Percentiles rank a stretch among this genome's conserved stretches.
phyloP scores from a whole-genome alignment of 2,888 invertebrate genomes.

The Anthrax anthrax region DNA sequence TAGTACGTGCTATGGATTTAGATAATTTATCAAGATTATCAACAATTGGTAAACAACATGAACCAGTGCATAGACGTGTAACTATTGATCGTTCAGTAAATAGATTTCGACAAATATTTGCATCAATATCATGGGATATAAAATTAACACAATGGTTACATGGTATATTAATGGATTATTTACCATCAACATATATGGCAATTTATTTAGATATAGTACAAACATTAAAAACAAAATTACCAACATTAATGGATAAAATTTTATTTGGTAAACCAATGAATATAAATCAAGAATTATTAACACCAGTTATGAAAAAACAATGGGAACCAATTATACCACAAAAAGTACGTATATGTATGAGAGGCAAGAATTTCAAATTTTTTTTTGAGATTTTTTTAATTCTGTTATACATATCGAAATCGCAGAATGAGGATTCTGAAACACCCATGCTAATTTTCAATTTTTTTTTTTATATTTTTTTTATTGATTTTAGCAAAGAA shows the following conservation, averaged over 20 bases:
- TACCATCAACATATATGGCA: slow-evolving; percentile 50
- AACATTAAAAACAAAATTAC: slow-evolving; percentile 52
- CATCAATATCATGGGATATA: slow-evolving; percentile 57
- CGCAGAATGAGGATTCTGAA: too few species aligned
- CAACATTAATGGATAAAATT: slow-evolving; percentile 59
- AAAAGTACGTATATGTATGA: slow-evolving; percentile 39
- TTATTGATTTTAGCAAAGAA: slow-evolving; percentile 34
- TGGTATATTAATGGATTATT: slow-evolving; percentile 48
- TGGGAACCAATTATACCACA: slow-evolving; percentile 61
- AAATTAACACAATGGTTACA: slow-evolving; percentile 67
- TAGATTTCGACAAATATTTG: slow-evolving; percentile 50
- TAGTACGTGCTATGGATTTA: slow-evolving; percentile 48
- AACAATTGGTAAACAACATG: slow-evolving; percentile 42
- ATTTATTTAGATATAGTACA: slow-evolving; percentile 67
- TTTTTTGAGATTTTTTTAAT: background rate
- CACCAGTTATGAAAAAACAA: slow-evolving; percentile 41
- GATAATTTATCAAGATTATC: slow-evolving; percentile 52
- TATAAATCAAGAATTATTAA: slow-evolving; percentile 48
- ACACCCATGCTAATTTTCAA: too few species aligned
- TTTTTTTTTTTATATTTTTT: background rate
- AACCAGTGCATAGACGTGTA: slow-evolving; percentile 52
- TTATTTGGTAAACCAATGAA: slow-evolving; percentile 41
- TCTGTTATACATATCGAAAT: background rate
- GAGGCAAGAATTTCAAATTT: slow-evolving; percentile 9
- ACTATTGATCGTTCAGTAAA: slow-evolving; percentile 56